These are phyloP conservation scores for Acanthurus lineatus DNA, from an alignment of 2,797 vertebrate genomes.

Conservation along the genomic window DNA sequence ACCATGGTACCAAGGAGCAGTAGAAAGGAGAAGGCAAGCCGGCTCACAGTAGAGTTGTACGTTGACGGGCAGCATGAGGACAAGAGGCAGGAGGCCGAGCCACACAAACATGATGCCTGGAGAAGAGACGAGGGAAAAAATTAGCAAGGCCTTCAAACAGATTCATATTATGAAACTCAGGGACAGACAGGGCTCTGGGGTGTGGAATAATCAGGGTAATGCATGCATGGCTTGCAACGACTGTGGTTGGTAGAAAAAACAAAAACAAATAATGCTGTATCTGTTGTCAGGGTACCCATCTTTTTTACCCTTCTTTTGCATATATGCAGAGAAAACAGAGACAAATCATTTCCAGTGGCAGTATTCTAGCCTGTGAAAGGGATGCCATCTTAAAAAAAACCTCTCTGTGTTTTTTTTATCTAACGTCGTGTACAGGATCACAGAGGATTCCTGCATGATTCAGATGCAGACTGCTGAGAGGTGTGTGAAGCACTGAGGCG, in stretches of 20 bases:
- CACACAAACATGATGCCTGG: constrained; percentile 96
- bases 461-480: constrained; percentile 27
- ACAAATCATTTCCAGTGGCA: constrained; percentile 32
- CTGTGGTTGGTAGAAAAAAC: neutral
- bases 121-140: constrained; percentile 21
- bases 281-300: constrained; percentile 43
- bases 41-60: constrained; percentile 93
- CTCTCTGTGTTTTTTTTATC: neutral
- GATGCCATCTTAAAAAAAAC: constrained; percentile 28
- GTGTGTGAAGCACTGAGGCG: constrained; percentile 30
- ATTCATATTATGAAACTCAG: constrained; percentile 26
- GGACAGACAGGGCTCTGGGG: constrained; percentile 23
- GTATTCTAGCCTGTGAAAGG: constrained; percentile 29
- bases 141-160: constrained; percentile 21
- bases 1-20: constrained; percentile 94
- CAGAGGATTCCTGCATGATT: constrained; percentile 39
- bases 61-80: constrained; percentile 94
- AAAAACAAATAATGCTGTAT: constrained; percentile 22
- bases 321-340: constrained; percentile 1
- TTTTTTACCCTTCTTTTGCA: neutral
- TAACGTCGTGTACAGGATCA: constrained; percentile 1
- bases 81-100: constrained; percentile 94
- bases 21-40: constrained; percentile 93
- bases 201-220: constrained; percentile 53
- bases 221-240: constrained; percentile 41